Conservation (phyloP, 2,113 vertebrate species). For the Petroica traversi region DNA sequence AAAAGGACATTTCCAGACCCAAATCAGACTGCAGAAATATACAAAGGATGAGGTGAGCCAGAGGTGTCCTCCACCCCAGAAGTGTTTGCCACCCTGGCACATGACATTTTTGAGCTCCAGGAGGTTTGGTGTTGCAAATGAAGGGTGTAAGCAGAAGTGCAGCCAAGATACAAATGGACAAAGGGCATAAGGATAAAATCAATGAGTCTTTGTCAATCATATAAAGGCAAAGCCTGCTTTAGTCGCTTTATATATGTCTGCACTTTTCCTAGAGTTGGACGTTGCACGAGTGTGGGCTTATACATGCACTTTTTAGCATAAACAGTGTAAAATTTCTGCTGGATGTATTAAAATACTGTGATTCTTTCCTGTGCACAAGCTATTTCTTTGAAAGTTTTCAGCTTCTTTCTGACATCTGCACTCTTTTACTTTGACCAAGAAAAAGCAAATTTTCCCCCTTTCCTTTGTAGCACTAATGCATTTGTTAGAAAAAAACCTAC, state of each 20-base stretch:
- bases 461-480: neutral
- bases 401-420: neutral
- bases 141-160: neutral
- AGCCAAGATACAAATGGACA: neutral
- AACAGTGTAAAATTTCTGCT: neutral
- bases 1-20: neutral
- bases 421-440: neutral
- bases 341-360: neutral
- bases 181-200: neutral
- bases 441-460: neutral
- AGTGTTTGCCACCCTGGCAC: neutral
- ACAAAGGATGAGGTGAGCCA: neutral
- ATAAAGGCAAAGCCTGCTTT: neutral
- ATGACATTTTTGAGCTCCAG: neutral
- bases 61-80: neutral
- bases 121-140: neutral
- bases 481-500: neutral
- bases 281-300: accelerated
- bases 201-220: neutral
- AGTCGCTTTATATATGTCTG: neutral
- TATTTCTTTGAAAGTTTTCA: neutral
- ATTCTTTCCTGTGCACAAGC: neutral
- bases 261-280: neutral
- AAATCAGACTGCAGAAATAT: neutral
- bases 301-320: neutral